Evolutionary conservation across 2,888 invertebrate genomes (phyloP).

Genomic region (Tipula helvola): DNA sequence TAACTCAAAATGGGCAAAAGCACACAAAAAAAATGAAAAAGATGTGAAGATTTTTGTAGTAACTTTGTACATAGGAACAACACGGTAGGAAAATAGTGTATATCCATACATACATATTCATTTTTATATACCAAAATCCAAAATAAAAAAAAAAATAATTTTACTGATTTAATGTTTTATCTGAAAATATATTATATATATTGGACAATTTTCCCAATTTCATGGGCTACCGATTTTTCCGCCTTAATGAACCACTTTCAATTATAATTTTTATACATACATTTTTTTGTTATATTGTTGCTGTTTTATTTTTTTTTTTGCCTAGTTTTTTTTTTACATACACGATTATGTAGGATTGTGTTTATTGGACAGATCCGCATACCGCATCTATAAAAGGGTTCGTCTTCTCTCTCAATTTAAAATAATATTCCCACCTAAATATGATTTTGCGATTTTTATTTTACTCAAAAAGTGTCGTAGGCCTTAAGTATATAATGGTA

Average conservation of each 20-base stretch:
- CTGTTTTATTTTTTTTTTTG: neutral
- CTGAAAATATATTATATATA: slow-evolving; percentile 9
- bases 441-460: too few relatives aligned
- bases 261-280: slow-evolving; percentile 10
- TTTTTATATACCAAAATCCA: neutral
- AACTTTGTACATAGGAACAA: neutral
- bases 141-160: neutral
- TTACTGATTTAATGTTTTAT: slow-evolving; percentile 4
- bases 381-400: too few relatives aligned
- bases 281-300: neutral
- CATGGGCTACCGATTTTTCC: slow-evolving; percentile 16
- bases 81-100: neutral
- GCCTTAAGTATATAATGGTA: too few relatives aligned
- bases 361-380: neutral
- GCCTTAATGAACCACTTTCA: slow-evolving; percentile 14
- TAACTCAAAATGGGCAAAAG: neutral
- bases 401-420: too few relatives aligned
- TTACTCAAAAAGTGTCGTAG: too few relatives aligned
- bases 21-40: neutral
- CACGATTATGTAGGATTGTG: neutral
- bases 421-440: too few relatives aligned
- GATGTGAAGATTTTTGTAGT: neutral
- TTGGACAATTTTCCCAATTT: slow-evolving; percentile 17
- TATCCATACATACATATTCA: neutral
- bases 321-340: neutral